Base-by-base conservation (phyloP, 92 coral and sea anemone genomes). In the Heteractis magnifica region DNA sequence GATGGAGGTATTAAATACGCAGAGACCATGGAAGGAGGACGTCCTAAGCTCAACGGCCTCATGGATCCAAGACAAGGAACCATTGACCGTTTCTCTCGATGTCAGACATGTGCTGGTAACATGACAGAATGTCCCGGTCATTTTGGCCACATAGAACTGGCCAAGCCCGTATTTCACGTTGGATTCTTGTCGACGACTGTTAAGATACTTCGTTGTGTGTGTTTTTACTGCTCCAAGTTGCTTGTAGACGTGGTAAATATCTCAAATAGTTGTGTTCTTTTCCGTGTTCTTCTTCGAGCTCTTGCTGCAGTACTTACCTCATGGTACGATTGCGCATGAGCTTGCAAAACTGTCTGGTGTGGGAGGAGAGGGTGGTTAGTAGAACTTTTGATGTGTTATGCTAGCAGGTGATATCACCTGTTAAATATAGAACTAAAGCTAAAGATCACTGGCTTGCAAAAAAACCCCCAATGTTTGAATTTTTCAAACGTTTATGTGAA, bases 1-100 rank as follows among this genome's bases (percentile, higher is more conserved):
- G 99, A 96, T 75, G 99, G 99, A 65, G 99, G 99, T 68, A 87
- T 96, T 12, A 96, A 96, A 74, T 94, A 96, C 83, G 90, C 99
- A 4, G 98, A 94, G 87, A 96, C 99, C 16, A 94, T 91, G 88
- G 99, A 96, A 86, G 99, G 97, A 19, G 99, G 99, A 77, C 88
- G 93, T 53, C 99, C 99, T 15, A 96, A 96, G 90, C 90, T 96
- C 75, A 94, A 92, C n/a, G 99, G 99, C 20, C 83, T 96, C 81
- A 96, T 96, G 99, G 99, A 96, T 83, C 99, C 99, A 59, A 93
- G 99, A 73, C 99, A 96, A 86, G 99, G 99, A 64, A 92, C 98
- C 75, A 93, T 93, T 79, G 99, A 96, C 85, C 99, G 99, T 50
- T 96, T 82, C 79, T 94, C 99, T 75, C 94, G 99, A 62, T 96